Evolutionary conservation across 2,888 invertebrate species (phyloP).

Genomic region (Leucophenga maculata): DNA sequence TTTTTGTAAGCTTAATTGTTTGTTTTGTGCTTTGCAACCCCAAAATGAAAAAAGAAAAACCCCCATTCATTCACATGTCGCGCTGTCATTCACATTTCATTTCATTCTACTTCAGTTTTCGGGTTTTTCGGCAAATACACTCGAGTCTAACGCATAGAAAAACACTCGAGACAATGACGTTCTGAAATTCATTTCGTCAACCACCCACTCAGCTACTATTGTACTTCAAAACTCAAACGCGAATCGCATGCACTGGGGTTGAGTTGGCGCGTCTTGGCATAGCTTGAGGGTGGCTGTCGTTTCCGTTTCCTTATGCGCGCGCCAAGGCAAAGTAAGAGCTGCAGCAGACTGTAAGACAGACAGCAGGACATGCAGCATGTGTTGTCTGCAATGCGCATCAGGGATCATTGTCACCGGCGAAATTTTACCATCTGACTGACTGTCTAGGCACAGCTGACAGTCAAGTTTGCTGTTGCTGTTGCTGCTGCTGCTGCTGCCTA

Average conservation of each 20-base stretch:
- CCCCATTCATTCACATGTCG: background rate
- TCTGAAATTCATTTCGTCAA: conserved; percentile 29
- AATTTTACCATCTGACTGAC: background rate
- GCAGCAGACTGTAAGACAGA: background rate
- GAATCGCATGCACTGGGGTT: background rate
- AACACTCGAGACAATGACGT: conserved; percentile 41
- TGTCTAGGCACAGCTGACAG: background rate
- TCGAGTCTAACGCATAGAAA: conserved; percentile 9
- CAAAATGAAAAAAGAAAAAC: background rate
- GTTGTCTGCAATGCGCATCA: too few species aligned
- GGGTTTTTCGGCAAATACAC: background rate
- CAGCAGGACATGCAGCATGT: too few species aligned
- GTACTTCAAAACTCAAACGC: background rate
- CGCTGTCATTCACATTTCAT: background rate
- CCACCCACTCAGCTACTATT: conserved; percentile 7
- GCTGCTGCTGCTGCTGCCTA: conserved; percentile 22
- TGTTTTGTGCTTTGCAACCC: conserved; percentile 15
- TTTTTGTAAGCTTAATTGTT: conserved; percentile 12
- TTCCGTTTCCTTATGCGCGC: conserved; percentile 1
- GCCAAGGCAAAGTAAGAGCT: background rate
- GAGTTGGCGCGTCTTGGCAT: background rate
- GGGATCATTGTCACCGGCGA: background rate
- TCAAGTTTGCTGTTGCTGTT: conserved; percentile 34
- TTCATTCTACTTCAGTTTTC: background rate
- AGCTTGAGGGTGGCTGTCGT: conserved; percentile 4